phyloP scores from a whole-genome alignment of 2,888 invertebrate species.

The Hipparchia semele region DNA sequence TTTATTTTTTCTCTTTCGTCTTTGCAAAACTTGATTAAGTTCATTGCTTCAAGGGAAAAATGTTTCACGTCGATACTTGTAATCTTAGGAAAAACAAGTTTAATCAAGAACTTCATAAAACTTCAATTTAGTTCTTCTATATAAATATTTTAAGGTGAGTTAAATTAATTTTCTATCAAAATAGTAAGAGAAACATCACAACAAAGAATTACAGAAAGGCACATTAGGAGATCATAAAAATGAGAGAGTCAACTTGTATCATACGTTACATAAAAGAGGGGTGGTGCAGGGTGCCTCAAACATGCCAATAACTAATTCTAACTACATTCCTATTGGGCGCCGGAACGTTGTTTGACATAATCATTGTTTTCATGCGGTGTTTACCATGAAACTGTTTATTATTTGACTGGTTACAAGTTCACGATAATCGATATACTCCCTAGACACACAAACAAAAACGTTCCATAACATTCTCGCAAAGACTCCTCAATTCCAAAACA shows the following conservation, averaged over 20 bases:
- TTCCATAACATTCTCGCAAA: too few relatives aligned
- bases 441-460: too few relatives aligned
- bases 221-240: conserved; percentile 5
- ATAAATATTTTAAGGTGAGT: too few relatives aligned
- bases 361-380: not conserved
- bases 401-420: too few relatives aligned
- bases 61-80: conserved; percentile 13
- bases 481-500: too few relatives aligned
- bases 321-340: not conserved
- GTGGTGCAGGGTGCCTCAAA: not conserved
- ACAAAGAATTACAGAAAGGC: too few relatives aligned
- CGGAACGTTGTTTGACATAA: not conserved
- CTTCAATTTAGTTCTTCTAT: too few relatives aligned
- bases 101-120: too few relatives aligned
- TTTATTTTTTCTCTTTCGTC: conserved; percentile 44
- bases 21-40: conserved; percentile 44
- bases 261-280: not conserved
- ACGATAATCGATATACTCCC: too few relatives aligned
- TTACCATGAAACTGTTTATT: too few relatives aligned
- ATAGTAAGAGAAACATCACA: too few relatives aligned
- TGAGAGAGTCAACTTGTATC: not conserved
- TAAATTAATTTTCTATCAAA: not conserved
- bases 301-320: not conserved
- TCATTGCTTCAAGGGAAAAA: conserved; percentile 13
- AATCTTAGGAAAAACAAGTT: too few relatives aligned